A percentile compares a stretch with the other conserved stretches of the same genome.
Evolutionary conservation across 2,113 vertebrate genomes (phyloP).

Genomic region (Heptranchias perlo): DNA sequence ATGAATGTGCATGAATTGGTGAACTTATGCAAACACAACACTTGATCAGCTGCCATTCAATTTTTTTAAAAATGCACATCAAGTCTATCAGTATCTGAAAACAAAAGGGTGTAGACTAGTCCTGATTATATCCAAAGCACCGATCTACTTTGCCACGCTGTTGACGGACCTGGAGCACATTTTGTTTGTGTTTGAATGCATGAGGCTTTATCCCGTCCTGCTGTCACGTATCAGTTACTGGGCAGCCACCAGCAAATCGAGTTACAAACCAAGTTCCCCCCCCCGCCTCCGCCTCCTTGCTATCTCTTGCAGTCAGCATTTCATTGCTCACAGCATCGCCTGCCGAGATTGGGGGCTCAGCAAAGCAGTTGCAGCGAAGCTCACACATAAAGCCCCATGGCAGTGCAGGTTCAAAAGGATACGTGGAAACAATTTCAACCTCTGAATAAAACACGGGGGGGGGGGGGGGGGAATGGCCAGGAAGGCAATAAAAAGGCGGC

Average conservation of each 20-base stretch:
- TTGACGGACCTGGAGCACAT: too few species aligned
- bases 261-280: background rate
- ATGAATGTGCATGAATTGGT: background rate
- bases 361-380: background rate
- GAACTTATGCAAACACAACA: background rate
- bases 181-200: background rate
- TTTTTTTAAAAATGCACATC: too few species aligned
- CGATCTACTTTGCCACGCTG: too few species aligned
- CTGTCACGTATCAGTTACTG: background rate
- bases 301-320: too few species aligned
- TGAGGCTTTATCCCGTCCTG: background rate
- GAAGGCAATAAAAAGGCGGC: background rate
- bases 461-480: too few species aligned
- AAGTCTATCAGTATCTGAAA: too few species aligned
- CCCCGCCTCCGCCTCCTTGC: background rate
- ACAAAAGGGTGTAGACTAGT: too few species aligned
- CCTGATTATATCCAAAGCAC: too few species aligned
- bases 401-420: background rate
- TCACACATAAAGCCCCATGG: background rate
- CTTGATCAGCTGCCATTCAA: background rate
- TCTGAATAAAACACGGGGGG: too few species aligned
- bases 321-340: background rate
- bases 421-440: too few species aligned
- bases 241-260: background rate
- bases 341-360: background rate